A percentile compares a stretch with the other conserved stretches of the same genome.
phyloP scores from a whole-genome alignment of 2,797 vertebrate species.

The Amblyopsis hoosieri region DNA sequence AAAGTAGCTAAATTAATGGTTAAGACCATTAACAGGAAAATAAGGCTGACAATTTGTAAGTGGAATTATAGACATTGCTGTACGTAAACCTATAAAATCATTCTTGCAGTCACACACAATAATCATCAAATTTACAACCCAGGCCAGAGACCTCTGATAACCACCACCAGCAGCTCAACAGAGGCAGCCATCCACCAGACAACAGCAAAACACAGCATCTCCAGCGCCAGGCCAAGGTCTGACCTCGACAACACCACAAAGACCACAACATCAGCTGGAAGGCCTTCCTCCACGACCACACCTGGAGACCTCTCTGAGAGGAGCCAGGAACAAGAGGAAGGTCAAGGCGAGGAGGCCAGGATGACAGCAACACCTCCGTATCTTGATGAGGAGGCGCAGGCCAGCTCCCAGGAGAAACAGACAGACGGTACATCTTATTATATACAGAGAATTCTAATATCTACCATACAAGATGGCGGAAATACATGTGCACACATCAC shows the following conservation, averaged over 20 bases:
- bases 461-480: no score
- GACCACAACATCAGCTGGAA: not conserved
- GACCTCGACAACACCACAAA: not conserved
- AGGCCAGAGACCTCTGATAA: not conserved
- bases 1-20: no score
- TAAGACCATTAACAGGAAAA: no score
- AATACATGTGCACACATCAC: no score
- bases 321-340: slow-evolving; percentile 18
- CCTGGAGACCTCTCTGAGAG: not conserved
- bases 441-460: no score
- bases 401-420: slow-evolving; percentile 62
- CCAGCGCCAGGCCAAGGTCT: not conserved
- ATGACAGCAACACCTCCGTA: not conserved
- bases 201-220: not conserved
- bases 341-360: slow-evolving; percentile 10
- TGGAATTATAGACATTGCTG: no score
- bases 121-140: not conserved
- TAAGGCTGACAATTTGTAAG: no score
- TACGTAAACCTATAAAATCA: no score
- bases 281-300: not conserved
- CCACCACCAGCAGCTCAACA: not conserved
- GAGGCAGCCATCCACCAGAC: not conserved
- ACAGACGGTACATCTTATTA: slow-evolving; percentile 19
- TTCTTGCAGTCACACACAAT: no score
- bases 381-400: slow-evolving; percentile 24